Evolutionary conservation across 2,888 invertebrate genomes (phyloP).

Genomic region (Drosophila atripex): DNA sequence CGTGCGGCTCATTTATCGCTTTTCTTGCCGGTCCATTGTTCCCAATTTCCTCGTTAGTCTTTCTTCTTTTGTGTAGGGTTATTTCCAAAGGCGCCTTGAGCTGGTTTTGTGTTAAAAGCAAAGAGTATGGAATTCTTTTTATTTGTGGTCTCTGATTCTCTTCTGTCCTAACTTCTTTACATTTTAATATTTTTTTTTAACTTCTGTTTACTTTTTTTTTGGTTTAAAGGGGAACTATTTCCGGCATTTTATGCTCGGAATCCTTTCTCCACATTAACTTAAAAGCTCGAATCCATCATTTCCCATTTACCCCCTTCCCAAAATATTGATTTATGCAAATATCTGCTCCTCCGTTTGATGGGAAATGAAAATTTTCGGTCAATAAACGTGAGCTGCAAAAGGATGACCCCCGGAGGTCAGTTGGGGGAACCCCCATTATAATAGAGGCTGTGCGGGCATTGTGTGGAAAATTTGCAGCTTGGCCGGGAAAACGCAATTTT

Average conservation of each 20-base stretch:
- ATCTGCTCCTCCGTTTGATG: slow-evolving; percentile 10
- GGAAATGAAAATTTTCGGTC: slow-evolving; percentile 36
- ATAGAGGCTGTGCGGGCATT: slow-evolving; percentile 5
- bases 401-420: slow-evolving; percentile 34
- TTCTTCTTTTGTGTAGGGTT: slow-evolving; percentile 16
- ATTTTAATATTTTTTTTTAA: not conserved
- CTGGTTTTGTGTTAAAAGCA: not conserved
- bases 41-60: slow-evolving; percentile 15
- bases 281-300: slow-evolving; percentile 20
- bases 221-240: not conserved
- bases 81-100: slow-evolving; percentile 16
- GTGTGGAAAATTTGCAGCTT: slow-evolving; percentile 10
- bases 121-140: not conserved
- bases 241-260: not conserved
- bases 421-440: slow-evolving; percentile 14
- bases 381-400: slow-evolving; percentile 39
- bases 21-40: slow-evolving; percentile 31
- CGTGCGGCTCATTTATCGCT: slow-evolving; percentile 38
- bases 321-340: slow-evolving; percentile 37
- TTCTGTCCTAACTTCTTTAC: not conserved
- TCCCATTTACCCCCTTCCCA: not conserved
- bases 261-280: not conserved
- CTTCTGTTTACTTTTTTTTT: no score
- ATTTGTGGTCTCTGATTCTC: not conserved
- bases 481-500: slow-evolving; percentile 23